These are phyloP conservation scores for Megaleporinus macrocephalus DNA, from an alignment of 2,113 vertebrate species.

Conservation along the genomic window DNA sequence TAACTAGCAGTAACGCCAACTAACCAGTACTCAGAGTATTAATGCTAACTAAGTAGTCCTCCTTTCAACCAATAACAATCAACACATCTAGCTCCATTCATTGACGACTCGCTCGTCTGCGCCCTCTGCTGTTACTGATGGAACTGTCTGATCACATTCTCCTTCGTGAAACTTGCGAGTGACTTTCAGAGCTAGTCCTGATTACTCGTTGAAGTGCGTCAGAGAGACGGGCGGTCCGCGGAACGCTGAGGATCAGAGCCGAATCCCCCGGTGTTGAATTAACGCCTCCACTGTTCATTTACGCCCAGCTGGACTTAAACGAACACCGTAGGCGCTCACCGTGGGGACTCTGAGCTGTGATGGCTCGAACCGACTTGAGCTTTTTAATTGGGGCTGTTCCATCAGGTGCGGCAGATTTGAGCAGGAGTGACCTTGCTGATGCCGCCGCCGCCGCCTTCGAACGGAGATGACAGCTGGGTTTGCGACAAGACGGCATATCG, in stretches of 20 bases:
- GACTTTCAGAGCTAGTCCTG: conserved; percentile 35
- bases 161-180: no score
- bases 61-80: no score
- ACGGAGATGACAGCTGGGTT: conserved; percentile 16
- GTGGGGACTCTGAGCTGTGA: not conserved
- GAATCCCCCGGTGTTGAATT: not conserved
- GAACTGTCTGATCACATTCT: no score
- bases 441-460: not conserved
- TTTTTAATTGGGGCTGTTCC: not conserved
- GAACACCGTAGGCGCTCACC: not conserved
- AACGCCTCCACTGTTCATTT: not conserved
- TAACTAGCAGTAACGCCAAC: no score
- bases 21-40: no score
- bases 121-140: no score
- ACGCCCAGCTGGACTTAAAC: not conserved
- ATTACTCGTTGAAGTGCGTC: conserved; percentile 8
- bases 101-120: no score
- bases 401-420: not conserved
- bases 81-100: no score
- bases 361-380: not conserved
- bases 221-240: not conserved
- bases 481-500: not conserved
- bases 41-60: no score
- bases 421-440: not conserved
- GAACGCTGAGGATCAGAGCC: not conserved